Evolutionary conservation across 2,797 vertebrate genomes (phyloP).

Genomic region (Siniperca scherzeri): DNA sequence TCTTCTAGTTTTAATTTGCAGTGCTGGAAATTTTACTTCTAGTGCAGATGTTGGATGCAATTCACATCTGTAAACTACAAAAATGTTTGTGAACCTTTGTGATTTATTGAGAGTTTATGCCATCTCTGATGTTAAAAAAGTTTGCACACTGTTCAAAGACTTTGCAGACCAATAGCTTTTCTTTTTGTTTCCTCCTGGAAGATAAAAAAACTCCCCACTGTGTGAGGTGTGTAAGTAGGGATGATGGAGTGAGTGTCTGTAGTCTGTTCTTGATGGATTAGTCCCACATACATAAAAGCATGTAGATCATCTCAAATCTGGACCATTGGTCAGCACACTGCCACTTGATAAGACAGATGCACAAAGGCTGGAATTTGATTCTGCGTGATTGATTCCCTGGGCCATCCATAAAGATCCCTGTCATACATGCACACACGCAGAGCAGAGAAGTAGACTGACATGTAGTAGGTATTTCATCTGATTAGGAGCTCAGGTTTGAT

Average conservation of each 20-base stretch:
- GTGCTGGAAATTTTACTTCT: not conserved
- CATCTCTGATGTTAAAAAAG: conserved; percentile 9
- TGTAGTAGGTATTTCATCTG: not conserved
- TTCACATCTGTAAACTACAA: not conserved
- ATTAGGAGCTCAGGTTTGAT: not conserved
- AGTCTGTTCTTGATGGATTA: conserved; percentile 74
- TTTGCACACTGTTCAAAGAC: conserved; percentile 18
- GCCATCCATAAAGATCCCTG: conserved; percentile 38
- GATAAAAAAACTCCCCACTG: not conserved
- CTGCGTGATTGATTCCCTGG: conserved; percentile 68
- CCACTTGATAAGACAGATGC: conserved; percentile 73
- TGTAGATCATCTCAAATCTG: conserved; percentile 82
- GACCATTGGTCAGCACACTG: conserved; percentile 60
- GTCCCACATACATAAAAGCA: conserved; percentile 76
- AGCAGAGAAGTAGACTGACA: not conserved
- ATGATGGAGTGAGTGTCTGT: conserved; percentile 50
- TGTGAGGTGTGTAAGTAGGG: conserved; percentile 27
- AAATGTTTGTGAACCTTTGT: not conserved
- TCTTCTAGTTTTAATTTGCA: not conserved
- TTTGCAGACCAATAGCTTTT: conserved; percentile 10
- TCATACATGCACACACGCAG: not conserved
- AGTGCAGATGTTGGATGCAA: not conserved
- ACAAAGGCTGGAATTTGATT: conserved; percentile 54
- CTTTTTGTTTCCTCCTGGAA: conserved; percentile 3
- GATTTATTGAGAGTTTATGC: conserved; percentile 6